Evolutionary conservation across 2,888 invertebrate species (phyloP), one percentile per base, ranked within the genome.

Genomic region (Metellina segmentata): DNA sequence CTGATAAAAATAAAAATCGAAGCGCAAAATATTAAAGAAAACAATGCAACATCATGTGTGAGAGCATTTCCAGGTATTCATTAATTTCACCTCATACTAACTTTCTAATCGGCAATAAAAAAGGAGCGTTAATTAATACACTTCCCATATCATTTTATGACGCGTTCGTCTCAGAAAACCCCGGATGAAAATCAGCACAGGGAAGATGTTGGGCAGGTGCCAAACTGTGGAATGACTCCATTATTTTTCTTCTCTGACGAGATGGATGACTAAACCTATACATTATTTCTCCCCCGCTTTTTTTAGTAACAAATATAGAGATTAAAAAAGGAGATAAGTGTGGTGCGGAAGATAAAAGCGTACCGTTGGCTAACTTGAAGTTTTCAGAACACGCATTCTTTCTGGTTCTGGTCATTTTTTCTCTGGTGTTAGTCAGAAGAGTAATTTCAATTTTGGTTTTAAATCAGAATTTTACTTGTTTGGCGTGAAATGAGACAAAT

Each of bases 321-420:
- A 79, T 79, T 79, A 79, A 61, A 34, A 79, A 79, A 61, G 53
- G 16, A 69, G 79, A 79, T 79, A 61, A 34, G 79, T 79, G 11
- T 9, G 20, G 79, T 34, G 61, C 20, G 79, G 34, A 34, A 61
- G 79, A 61, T 61, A 34, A 34, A 61, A 34, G 72, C 20, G 72
- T 8, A 72, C 9, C 13, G n/a, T 20, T 72, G 72, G n/a, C 48
- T n/a, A n/a, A 74, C 6, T 74, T 74, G 13, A 6, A 34, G 34
- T 74, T 34, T 0, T 6, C 74, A 74, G 19, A 16, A 9, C 16
- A 16, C 11, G 61, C 61, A 13, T 16, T 11, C 9, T 61, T 0
- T 61, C 61, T 61, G 61, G 6, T 61, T 61, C 61, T 11, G 5
- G 61, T 61, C 34, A 11, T 11, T 61, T 61, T 61, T 61, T 61